Evolutionary conservation across 2,888 invertebrate genomes (phyloP).

Genomic region (Baronia brevicornis): DNA sequence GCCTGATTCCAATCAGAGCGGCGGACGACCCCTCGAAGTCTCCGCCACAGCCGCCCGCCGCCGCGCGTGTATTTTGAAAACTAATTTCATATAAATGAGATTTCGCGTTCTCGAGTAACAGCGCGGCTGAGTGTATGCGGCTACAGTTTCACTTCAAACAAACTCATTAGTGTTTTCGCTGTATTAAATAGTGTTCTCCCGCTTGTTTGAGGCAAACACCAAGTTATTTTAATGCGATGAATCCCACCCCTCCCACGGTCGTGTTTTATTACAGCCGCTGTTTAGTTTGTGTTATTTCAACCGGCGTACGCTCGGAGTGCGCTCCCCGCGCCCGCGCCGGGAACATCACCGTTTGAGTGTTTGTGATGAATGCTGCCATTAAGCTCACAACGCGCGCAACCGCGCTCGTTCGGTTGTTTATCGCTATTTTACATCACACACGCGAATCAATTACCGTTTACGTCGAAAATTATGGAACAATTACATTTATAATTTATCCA

Average conservation of each 20-base stretch:
- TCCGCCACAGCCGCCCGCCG: slow-evolving; percentile 7
- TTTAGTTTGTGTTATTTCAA: slow-evolving; percentile 13
- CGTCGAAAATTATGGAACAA: no score
- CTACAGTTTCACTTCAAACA: slow-evolving; percentile 23
- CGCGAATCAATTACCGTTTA: no score
- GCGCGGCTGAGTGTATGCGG: slow-evolving; percentile 18
- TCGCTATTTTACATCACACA: no score
- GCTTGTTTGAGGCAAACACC: slow-evolving; percentile 14
- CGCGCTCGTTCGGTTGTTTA: no score
- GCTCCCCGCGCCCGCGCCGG: slow-evolving; percentile 6
- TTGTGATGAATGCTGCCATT: no score
- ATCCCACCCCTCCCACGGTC: slow-evolving; percentile 7
- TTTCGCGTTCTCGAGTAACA: slow-evolving; percentile 19
- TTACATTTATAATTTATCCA: no score
- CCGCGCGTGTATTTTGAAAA: slow-evolving; percentile 21
- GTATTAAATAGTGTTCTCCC: slow-evolving; percentile 23
- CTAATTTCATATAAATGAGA: slow-evolving; percentile 27
- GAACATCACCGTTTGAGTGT: no score
- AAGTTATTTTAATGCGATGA: slow-evolving; percentile 13
- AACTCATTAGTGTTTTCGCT: slow-evolving; percentile 25
- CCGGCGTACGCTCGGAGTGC: slow-evolving; percentile 5
- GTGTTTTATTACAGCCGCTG: slow-evolving; percentile 13
- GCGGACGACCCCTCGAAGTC: slow-evolving; percentile 12
- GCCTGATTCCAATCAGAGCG: slow-evolving; percentile 14
- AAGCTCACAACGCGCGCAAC: no score